Conservation (phyloP, 2,888 invertebrate species). For the Drosophila longiperda region DNA sequence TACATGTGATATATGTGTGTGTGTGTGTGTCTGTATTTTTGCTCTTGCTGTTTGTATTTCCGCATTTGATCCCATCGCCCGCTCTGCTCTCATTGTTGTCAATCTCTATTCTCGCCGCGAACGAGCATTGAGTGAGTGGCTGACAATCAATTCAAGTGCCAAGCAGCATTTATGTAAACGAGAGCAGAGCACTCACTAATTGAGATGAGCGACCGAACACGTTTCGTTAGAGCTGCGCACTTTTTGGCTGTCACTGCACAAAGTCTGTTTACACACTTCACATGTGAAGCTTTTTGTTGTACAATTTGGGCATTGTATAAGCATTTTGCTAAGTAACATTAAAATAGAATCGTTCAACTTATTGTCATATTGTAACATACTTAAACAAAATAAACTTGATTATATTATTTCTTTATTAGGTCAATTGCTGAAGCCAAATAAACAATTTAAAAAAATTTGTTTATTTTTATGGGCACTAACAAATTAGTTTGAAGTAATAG, state of each 20-base stretch:
- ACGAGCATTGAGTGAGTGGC: constrained; percentile 25
- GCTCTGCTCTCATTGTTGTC: constrained; percentile 16
- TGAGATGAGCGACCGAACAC: constrained; percentile 8
- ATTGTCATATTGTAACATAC: background rate
- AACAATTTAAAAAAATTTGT: background rate
- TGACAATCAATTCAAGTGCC: constrained; percentile 38
- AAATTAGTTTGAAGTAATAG: background rate
- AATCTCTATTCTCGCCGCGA: constrained; percentile 19
- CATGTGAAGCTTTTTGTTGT: background rate
- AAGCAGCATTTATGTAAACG: constrained; percentile 53
- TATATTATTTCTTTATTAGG: constrained; percentile 1
- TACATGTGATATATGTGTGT: background rate
- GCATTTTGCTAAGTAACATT: background rate
- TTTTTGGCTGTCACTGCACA: constrained; percentile 46
- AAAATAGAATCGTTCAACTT: background rate
- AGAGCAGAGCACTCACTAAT: constrained; percentile 35
- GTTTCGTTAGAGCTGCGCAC: constrained; percentile 1
- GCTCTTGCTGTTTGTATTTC: constrained; percentile 61
- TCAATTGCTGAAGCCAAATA: background rate
- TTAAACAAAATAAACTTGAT: background rate
- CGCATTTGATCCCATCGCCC: constrained; percentile 25
- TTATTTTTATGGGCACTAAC: background rate
- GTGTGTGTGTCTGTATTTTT: constrained; percentile 6
- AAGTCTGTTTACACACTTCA: background rate
- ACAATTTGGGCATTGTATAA: background rate